phyloP scores from a whole-genome alignment of 2,797 vertebrate species.

The Odontamblyopus rebecca region DNA sequence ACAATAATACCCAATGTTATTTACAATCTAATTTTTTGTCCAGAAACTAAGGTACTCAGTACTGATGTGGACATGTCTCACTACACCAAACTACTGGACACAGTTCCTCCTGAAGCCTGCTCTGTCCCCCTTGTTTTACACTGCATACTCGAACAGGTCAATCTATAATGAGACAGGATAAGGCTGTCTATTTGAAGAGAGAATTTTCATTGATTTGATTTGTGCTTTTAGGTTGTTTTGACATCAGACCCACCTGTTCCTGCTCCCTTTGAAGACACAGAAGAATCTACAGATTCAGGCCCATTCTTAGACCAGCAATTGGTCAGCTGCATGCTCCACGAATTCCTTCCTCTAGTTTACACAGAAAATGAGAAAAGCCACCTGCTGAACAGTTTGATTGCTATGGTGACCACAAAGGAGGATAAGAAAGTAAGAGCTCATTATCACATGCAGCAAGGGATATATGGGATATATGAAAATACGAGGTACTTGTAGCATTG shows the following conservation, averaged over 20 bases:
- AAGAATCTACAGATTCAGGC: slow-evolving; percentile 36
- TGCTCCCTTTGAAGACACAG: slow-evolving; percentile 38
- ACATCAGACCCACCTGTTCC: slow-evolving; percentile 65
- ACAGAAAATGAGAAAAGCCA: slow-evolving; percentile 68
- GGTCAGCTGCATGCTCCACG: slow-evolving; percentile 74
- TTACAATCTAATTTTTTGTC: not conserved
- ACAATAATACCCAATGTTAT: not conserved
- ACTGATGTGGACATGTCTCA: slow-evolving; percentile 81
- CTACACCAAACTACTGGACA: slow-evolving; percentile 83
- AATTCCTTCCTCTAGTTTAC: slow-evolving; percentile 78
- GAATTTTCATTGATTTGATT: not conserved
- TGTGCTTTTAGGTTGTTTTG: slow-evolving; percentile 74
- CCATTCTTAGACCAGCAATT: slow-evolving; percentile 64
- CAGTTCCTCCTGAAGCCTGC: slow-evolving; percentile 79
- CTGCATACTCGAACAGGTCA: slow-evolving; percentile 91
- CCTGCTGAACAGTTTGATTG: slow-evolving; percentile 35
- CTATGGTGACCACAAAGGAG: slow-evolving; percentile 25
- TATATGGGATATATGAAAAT: not conserved
- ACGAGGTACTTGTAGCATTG: slow-evolving; percentile 38
- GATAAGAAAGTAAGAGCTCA: slow-evolving; percentile 47
- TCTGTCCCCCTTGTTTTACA: slow-evolving; percentile 86
- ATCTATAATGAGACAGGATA: not conserved
- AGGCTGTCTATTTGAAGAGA: not conserved
- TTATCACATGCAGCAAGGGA: not conserved
- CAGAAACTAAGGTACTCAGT: slow-evolving; percentile 44